Evolutionary conservation across 2,888 invertebrate species (phyloP), one percentile per base, ranked within the genome.

Genomic region (Trachelus troglodyta): DNA sequence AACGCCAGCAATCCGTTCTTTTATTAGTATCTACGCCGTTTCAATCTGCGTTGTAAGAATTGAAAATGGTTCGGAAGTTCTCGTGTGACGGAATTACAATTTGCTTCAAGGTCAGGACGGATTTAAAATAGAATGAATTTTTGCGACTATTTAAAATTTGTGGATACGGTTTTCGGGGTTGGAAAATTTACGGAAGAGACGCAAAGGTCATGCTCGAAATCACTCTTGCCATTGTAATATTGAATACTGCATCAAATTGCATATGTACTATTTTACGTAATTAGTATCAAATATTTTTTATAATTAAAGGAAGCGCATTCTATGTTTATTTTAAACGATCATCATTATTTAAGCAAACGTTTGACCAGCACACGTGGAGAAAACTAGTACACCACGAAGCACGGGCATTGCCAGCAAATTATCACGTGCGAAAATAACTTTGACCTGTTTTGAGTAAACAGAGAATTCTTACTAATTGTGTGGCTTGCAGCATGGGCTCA

Each of bases 391-490:
- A 31, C 71, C 31, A 33, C 71, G 12, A 31, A 71, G 15, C 71
- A 31, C 12, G 11, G 1, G 35, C 34, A 56, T 76, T 78, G 78
- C 75, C 78, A 78, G 68, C 75, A 37, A n/a, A 75, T 73, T 78
- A 78, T 78, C 76, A 76, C 75, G 75, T 40, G 84, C 85, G 80
- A 85, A 86, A 86, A 86, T 86, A 86, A 81, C 86, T 84, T 80
- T 86, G 86, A 86, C 86, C 86, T 79, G 81, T 83, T 86, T 86
- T 83, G 82, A 80, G 78, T 81, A 81, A 81, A 81, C 77, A 79
- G 78, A 68, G 74, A 75, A 81, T 78, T 78, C 77, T 80, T 77
- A 75, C 77, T 75, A 69, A 79, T 77, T 76, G 15, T 37, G 73
- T 74, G 30, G 73, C 4, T 40, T 34, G 34, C 23, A 33, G 71